These are phyloP conservation scores for Heterodera carotae DNA, from an alignment of 1,140 invertebrate species.

Conservation along the genomic window DNA sequence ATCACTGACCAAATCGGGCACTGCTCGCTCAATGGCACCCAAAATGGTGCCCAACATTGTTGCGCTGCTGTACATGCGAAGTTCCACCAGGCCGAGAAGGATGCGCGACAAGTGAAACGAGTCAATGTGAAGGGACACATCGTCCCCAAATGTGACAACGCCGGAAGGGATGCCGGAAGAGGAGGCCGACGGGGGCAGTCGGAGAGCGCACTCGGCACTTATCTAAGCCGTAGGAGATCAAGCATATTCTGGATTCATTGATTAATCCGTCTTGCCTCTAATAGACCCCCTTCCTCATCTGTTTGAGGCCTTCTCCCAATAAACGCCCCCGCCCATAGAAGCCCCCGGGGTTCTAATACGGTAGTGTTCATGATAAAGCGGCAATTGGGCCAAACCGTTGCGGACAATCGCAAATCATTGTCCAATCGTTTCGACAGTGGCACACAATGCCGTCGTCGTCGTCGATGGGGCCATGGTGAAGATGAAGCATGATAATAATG, in stretches of 20 bases:
- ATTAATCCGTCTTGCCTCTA: too few species aligned
- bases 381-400: background rate
- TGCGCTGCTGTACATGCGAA: background rate
- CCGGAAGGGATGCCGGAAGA: background rate
- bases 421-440: background rate
- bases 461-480: too few species aligned
- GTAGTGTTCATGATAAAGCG: too few species aligned
- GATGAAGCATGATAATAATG: too few species aligned
- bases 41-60: background rate
- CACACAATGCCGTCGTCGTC: background rate
- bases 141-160: background rate
- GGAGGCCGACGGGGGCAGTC: background rate
- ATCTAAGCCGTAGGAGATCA: background rate
- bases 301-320: too few species aligned
- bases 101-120: background rate
- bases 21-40: background rate
- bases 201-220: background rate
- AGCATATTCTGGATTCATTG: too few species aligned
- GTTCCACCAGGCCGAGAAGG: background rate
- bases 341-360: too few species aligned
- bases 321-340: too few species aligned
- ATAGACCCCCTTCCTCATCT: too few species aligned
- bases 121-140: background rate
- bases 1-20: background rate
- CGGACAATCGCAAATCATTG: background rate